phyloP scores from a whole-genome alignment of 2,113 vertebrate species.

The Psophia crepitans region DNA sequence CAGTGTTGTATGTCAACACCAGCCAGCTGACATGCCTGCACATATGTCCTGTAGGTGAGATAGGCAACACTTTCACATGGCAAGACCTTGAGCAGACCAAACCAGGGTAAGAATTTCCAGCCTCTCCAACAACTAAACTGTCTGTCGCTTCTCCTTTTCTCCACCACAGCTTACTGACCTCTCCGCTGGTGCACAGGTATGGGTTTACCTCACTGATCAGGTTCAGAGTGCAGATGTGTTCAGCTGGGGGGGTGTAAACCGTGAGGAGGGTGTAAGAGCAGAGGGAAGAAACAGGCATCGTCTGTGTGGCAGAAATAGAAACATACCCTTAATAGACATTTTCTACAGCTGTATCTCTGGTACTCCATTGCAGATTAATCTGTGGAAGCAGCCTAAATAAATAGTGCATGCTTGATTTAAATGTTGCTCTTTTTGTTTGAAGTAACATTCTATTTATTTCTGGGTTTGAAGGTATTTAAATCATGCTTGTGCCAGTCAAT shows the following conservation, averaged over 20 bases:
- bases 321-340: background rate
- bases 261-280: background rate
- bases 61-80: fast-evolving
- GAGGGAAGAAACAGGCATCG: background rate
- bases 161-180: background rate
- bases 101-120: background rate
- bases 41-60: background rate
- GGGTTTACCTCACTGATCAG: background rate
- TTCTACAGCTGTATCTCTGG: background rate
- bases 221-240: fast-evolving
- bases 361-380: background rate
- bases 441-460: background rate
- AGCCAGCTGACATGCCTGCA: background rate
- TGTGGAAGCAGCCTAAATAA: background rate
- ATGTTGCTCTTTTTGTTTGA: background rate
- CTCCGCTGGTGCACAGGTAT: fast-evolving
- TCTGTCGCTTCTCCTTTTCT: background rate
- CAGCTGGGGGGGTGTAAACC: background rate
- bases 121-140: background rate
- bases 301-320: background rate
- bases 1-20: background rate
- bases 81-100: background rate
- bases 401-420: background rate
- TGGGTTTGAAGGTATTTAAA: background rate
- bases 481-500: background rate